Percentiles rank a stretch among this genome's conserved stretches.
These are phyloP conservation scores for Macrosiphum euphorbiae DNA, from an alignment of 2,888 invertebrate genomes.

Conservation along the genomic window DNA sequence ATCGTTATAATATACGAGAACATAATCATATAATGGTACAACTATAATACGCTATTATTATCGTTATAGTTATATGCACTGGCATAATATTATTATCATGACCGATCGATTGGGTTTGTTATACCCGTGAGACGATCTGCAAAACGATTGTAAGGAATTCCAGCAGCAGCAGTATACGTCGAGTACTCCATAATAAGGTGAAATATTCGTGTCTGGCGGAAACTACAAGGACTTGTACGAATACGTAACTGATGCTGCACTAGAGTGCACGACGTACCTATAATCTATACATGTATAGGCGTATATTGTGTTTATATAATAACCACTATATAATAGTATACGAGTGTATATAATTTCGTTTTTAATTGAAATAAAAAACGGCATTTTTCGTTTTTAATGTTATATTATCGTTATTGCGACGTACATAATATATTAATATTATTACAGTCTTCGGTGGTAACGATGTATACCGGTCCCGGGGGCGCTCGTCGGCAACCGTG, in stretches of 20 bases:
- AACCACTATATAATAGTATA: background rate
- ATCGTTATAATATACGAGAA: background rate
- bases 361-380: slow-evolving; percentile 22
- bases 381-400: background rate
- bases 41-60: background rate
- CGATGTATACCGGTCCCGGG: background rate
- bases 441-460: background rate
- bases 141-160: background rate
- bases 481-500: slow-evolving; percentile 13
- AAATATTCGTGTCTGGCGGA: background rate
- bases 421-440: background rate
- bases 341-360: background rate
- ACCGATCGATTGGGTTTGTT: background rate
- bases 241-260: background rate
- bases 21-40: background rate
- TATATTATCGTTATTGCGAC: background rate
- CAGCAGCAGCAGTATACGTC: background rate
- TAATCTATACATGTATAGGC: background rate
- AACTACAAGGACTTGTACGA: background rate
- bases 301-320: background rate
- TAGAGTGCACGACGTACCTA: background rate
- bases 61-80: background rate
- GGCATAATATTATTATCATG: background rate
- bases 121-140: background rate
- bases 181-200: background rate